A percentile compares a stretch with the other conserved stretches of the same genome.
Evolutionary conservation across 2,797 vertebrate species (phyloP).

Genomic region (Eurystomus glaucurus): DNA sequence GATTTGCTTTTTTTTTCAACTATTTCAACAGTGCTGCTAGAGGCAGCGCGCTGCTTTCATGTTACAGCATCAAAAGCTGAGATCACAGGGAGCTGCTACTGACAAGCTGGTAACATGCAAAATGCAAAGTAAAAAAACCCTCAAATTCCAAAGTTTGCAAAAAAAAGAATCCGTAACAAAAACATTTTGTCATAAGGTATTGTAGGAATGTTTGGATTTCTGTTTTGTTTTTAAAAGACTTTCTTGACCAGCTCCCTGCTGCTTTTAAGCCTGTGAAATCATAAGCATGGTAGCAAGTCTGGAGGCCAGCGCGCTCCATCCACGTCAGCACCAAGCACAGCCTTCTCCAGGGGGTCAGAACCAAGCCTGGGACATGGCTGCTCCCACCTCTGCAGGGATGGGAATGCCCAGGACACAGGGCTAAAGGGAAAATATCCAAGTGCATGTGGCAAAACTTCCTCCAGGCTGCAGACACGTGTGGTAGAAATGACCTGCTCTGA

Average conservation of each 20-base stretch:
- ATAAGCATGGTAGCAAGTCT: fast-evolving
- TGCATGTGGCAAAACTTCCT: fast-evolving
- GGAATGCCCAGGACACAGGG: neutral
- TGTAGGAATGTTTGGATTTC: neutral
- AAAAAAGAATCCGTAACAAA: neutral
- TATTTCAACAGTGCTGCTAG: neutral
- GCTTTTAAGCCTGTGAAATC: neutral
- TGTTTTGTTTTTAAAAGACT: neutral
- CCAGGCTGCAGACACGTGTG: fast-evolving
- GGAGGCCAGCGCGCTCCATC: neutral
- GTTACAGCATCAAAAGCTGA: neutral
- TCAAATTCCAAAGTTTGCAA: neutral
- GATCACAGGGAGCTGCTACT: neutral
- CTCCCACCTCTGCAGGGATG: neutral
- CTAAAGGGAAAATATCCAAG: neutral
- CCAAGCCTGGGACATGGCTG: neutral
- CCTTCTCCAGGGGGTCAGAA: neutral
- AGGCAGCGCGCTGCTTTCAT: fast-evolving
- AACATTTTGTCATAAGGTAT: neutral
- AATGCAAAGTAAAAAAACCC: neutral
- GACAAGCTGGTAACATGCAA: neutral
- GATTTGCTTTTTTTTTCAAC: neutral
- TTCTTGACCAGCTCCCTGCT: neutral
- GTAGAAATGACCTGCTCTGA: fast-evolving
- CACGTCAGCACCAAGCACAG: neutral